Conservation (phyloP, 1,140 invertebrate genomes). For the Neodiprion lecontei region DNA sequence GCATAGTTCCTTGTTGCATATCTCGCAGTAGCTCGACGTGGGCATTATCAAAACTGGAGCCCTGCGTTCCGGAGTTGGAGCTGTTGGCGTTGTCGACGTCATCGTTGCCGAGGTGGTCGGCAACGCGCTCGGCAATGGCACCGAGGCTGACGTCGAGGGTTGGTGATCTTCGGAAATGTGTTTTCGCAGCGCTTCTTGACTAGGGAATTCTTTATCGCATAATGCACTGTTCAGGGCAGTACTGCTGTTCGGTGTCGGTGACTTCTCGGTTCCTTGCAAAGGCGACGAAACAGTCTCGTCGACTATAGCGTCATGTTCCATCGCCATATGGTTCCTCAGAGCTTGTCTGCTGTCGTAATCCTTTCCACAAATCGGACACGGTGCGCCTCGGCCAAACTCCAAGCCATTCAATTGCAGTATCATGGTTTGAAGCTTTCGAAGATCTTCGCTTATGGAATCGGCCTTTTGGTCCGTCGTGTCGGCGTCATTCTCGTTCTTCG, state of each 20-base stretch:
- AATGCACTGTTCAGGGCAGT: conserved; percentile 58
- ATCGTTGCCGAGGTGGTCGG: conserved; percentile 30
- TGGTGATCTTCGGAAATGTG: conserved; percentile 67
- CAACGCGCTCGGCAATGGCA: conserved; percentile 23
- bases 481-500: conserved; percentile 41
- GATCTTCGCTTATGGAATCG: conserved; percentile 76
- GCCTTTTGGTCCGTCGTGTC: conserved; percentile 44
- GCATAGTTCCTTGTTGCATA: conserved; percentile 99
- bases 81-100: conserved; percentile 23
- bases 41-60: conserved; percentile 62
- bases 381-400: conserved; percentile 66
- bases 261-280: conserved; percentile 18
- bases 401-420: conserved; percentile 86
- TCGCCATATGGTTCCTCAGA: conserved; percentile 67
- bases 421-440: conserved; percentile 91
- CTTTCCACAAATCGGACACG: conserved; percentile 67
- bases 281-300: conserved; percentile 42
- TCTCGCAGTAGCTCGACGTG: conserved; percentile 93
- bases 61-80: conserved; percentile 29
- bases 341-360: conserved; percentile 68
- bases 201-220: conserved; percentile 67
- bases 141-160: conserved; percentile 32
- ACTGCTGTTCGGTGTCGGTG: conserved; percentile 29
- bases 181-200: conserved; percentile 63
- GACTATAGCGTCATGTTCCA: conserved; percentile 61